Base-by-base conservation (phyloP, 2,113 vertebrate species). In the Corythornis cristatus region DNA sequence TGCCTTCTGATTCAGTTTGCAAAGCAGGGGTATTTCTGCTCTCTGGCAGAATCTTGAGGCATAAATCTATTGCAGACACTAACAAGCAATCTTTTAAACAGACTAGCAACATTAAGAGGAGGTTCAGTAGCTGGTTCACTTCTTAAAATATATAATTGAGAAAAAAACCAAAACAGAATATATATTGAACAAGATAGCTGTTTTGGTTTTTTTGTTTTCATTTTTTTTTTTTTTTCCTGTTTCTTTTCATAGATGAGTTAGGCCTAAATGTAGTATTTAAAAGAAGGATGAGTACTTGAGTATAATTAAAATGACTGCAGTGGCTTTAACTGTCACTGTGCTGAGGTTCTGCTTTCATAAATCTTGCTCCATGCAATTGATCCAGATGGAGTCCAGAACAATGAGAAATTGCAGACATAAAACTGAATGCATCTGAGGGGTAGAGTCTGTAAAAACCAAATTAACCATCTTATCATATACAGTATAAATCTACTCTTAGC, bases 81-180 rank as follows among this genome's bases (percentile, higher is more conserved):
- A 88, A 85, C 50, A 76, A 45, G 50, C 64, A 86, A 80, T 76
- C 92, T 89, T 65, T 35, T 66, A 68, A 94, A 90, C 62, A 79
- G 79, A 89, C 89, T 85, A 85, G 51, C 20, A 84, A 78, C 78
- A 60, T 37, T 29, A 75, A 26, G 29, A 88, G 67, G n/a, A 91
- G 54, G 35, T 68, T 56, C 40, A 48, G 20, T 26, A 64, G 66
- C 23, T 79, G 74, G 48, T 64, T 61, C 15, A 3, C 33, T 72
- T 91, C 85, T 87, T 91, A 85, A 84, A 93, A 85, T 60, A 91
- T 3, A 5, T 29, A 75, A 31, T 22, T 15, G 20, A 75, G 60
- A 86, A 66, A 37, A 66, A 86, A 1, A 37, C 9, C 37, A 43
- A 78, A 60, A 35, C 28, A 87, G 71, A 79, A 75, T 26, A 35